Conservation (phyloP, 2,888 invertebrate species). For the Ormyrus nitidulus region DNA sequence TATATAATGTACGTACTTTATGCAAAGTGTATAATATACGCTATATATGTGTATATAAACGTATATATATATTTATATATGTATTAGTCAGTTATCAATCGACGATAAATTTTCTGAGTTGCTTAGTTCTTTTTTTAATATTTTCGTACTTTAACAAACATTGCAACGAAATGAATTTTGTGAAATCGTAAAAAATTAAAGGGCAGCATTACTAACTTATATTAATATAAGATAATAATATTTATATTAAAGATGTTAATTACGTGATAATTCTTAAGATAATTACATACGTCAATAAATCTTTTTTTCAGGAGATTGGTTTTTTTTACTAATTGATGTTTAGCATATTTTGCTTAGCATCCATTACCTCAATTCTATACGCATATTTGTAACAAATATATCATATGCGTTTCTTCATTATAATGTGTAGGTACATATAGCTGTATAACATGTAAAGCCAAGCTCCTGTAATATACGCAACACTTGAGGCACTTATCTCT, state of each 20-base stretch:
- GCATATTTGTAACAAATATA: constrained; percentile 75
- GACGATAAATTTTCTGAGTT: constrained; percentile 58
- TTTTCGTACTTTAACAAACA: constrained; percentile 56
- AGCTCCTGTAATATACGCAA: constrained; percentile 76
- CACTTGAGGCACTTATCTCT: constrained; percentile 75
- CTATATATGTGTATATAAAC: constrained; percentile 42
- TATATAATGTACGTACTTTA: constrained; percentile 49
- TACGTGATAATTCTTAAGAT: constrained; percentile 53
- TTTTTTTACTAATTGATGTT: constrained; percentile 61
- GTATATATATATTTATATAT: constrained; percentile 55
- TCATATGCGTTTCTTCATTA: constrained; percentile 73
- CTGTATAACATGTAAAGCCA: constrained; percentile 76
- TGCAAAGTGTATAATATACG: constrained; percentile 46
- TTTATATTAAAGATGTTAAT: constrained; percentile 55
- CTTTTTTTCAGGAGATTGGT: constrained; percentile 71
- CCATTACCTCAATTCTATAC: constrained; percentile 72
- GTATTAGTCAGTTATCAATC: constrained; percentile 59
- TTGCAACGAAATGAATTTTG: constrained; percentile 60
- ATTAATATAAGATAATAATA: constrained; percentile 59
- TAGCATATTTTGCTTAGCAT: constrained; percentile 65
- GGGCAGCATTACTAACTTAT: constrained; percentile 73
- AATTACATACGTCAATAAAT: constrained; percentile 68
- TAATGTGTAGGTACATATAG: constrained; percentile 74
- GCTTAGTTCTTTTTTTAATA: constrained; percentile 35
- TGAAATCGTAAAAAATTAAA: constrained; percentile 66